Percentiles rank a stretch among this genome's conserved stretches.
These are phyloP conservation scores for Ditylenchus dipsaci DNA, from an alignment of 1,140 invertebrate species.

Conservation along the genomic window DNA sequence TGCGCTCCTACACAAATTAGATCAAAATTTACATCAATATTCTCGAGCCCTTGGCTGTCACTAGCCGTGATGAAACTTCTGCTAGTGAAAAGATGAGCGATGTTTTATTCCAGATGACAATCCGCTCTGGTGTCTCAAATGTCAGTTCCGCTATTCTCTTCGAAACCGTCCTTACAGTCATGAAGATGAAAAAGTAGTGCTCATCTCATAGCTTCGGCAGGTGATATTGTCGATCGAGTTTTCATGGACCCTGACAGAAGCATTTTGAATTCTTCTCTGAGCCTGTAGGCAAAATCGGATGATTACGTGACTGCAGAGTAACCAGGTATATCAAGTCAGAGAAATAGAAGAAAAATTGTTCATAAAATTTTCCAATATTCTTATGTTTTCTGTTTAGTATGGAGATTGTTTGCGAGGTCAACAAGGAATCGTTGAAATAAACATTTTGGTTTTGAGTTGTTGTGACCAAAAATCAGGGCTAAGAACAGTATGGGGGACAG, in stretches of 20 bases:
- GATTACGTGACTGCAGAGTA: slow-evolving; percentile 64
- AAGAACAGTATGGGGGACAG: too few species aligned
- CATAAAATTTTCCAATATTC: too few species aligned
- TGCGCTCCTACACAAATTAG: background rate
- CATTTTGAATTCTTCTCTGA: slow-evolving; percentile 94
- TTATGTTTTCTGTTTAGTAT: too few species aligned
- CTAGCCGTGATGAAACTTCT: slow-evolving; percentile 89
- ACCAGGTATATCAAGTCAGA: too few species aligned
- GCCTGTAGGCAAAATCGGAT: slow-evolving; percentile 88
- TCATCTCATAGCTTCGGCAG: slow-evolving; percentile 72
- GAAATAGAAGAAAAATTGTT: too few species aligned
- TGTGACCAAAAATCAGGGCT: too few species aligned
- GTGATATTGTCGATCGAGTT: slow-evolving; percentile 95
- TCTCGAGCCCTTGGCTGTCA: slow-evolving; percentile 75
- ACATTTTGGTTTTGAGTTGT: too few species aligned
- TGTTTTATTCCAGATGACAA: slow-evolving; percentile 87
- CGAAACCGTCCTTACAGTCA: slow-evolving; percentile 94
- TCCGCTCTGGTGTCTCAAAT: slow-evolving; percentile 93
- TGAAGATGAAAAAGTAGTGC: slow-evolving; percentile 83
- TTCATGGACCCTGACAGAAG: slow-evolving; percentile 98
- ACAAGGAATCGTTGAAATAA: too few species aligned
- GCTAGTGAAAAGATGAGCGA: slow-evolving; percentile 99
- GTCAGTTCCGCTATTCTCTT: slow-evolving; percentile 95
- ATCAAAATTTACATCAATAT: background rate
- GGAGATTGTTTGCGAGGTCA: too few species aligned